Percentiles rank a stretch among this genome's conserved stretches.
phyloP scores from a whole-genome alignment of 37 sponge, comb jelly and placozoan genomes.

The Amphimedon queenslandica region DNA sequence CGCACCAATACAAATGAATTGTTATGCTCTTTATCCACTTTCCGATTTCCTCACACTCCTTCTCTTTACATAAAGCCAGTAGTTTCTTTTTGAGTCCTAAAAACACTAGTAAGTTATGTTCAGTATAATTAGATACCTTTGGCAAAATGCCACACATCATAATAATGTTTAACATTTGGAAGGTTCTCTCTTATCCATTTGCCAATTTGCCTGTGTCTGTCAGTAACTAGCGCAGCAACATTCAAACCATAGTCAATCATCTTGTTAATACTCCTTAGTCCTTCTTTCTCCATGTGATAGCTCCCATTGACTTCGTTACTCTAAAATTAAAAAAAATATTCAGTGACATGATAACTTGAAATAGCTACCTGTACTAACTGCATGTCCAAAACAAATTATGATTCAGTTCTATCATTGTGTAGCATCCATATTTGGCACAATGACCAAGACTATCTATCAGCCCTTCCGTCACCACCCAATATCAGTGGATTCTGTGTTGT shows the following conservation, averaged over 20 bases:
- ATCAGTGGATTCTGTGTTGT: too few relatives aligned
- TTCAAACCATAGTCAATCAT: not conserved
- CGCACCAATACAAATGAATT: slow-evolving; percentile 58
- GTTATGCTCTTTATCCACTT: slow-evolving; percentile 38
- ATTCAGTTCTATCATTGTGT: too few relatives aligned
- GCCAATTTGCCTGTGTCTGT: slow-evolving; percentile 10
- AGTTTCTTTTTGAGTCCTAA: too few relatives aligned
- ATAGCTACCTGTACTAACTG: too few relatives aligned
- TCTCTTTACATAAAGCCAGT: not conserved
- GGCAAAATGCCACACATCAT: slow-evolving; percentile 36
- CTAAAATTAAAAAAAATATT: not conserved
- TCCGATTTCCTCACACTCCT: slow-evolving; percentile 16
- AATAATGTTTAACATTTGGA: slow-evolving; percentile 1
- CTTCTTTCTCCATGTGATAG: slow-evolving; percentile 19
- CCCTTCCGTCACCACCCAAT: too few relatives aligned
- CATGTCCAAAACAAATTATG: too few relatives aligned
- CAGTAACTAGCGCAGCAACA: not conserved
- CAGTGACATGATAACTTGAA: too few relatives aligned
- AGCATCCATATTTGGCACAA: too few relatives aligned
- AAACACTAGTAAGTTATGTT: too few relatives aligned
- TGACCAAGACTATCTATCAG: too few relatives aligned
- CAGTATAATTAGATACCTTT: slow-evolving; percentile 29
- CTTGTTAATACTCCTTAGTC: not conserved
- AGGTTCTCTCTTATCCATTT: slow-evolving; percentile 19
- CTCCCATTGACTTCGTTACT: slow-evolving; percentile 29